Evolutionary conservation across 1,140 invertebrate species (phyloP).

Genomic region (Drosophila athabasca): DNA sequence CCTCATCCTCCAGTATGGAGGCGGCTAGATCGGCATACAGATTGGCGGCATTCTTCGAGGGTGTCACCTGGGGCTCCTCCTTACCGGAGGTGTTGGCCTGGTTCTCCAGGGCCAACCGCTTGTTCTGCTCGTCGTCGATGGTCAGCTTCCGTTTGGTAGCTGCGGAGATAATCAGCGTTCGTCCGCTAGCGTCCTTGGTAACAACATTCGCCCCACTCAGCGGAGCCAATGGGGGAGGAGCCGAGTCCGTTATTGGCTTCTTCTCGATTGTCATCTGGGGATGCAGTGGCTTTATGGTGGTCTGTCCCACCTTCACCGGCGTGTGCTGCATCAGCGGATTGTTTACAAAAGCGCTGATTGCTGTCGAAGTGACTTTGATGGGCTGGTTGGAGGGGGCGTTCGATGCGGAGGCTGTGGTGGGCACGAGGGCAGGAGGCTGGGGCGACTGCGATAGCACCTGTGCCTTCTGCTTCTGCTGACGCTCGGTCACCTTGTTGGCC

Average conservation of each 20-base stretch:
- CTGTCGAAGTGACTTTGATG: conserved; percentile 76
- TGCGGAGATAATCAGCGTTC: conserved; percentile 81
- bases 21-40: conserved; percentile 89
- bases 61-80: conserved; percentile 83
- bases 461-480: conserved; percentile 83
- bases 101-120: conserved; percentile 70
- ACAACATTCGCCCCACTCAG: conserved; percentile 80
- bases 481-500: conserved; percentile 91
- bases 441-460: conserved; percentile 61
- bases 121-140: conserved; percentile 83
- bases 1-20: conserved; percentile 89
- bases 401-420: conserved; percentile 82
- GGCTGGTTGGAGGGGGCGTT: conserved; percentile 46
- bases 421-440: conserved; percentile 84
- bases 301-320: conserved; percentile 82
- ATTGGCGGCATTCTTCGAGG: conserved; percentile 89
- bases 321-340: conserved; percentile 83
- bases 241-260: conserved; percentile 71
- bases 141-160: conserved; percentile 84
- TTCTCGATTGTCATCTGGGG: conserved; percentile 69
- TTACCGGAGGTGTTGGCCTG: conserved; percentile 58
- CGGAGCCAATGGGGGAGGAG: conserved; percentile 85
- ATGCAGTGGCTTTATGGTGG: conserved; percentile 81
- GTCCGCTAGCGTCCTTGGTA: conserved; percentile 80
- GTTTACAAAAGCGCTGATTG: conserved; percentile 83